Evolutionary conservation across 2,888 invertebrate genomes (phyloP).

Genomic region (Drosophila engyochracea): DNA sequence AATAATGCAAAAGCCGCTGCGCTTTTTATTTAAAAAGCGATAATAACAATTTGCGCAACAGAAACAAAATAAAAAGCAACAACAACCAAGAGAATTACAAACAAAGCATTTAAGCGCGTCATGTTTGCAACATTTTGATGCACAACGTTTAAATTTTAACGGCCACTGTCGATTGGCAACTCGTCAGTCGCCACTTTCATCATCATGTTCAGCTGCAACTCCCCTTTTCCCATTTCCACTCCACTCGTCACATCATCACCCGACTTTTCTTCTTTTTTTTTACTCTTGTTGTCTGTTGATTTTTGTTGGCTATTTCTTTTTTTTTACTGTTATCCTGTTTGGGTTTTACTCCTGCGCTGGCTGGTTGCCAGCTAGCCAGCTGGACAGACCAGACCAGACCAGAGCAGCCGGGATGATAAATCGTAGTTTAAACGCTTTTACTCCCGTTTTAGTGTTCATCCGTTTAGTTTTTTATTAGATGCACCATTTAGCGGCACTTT

Average conservation of each 20-base stretch:
- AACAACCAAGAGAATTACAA: conserved; percentile 34
- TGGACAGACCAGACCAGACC: not conserved
- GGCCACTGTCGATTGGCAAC: conserved; percentile 52
- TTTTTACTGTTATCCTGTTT: conserved; percentile 34
- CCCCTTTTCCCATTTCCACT: not conserved
- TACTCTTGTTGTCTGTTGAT: conserved; percentile 44
- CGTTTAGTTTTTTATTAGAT: conserved; percentile 80
- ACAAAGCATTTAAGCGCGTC: conserved; percentile 44
- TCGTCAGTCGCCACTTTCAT: conserved; percentile 37
- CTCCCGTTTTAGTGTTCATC: conserved; percentile 75
- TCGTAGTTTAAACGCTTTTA: conserved; percentile 82
- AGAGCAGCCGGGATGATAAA: conserved; percentile 68
- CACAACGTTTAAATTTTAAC: conserved; percentile 73
- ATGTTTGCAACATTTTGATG: conserved; percentile 56
- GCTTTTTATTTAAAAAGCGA: conserved; percentile 77
- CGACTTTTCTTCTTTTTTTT: conserved; percentile 10
- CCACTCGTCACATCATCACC: conserved; percentile 60
- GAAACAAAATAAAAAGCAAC: conserved; percentile 30
- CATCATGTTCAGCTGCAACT: conserved; percentile 8
- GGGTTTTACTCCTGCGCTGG: conserved; percentile 15
- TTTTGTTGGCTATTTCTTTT: conserved; percentile 23
- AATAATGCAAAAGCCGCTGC: conserved; percentile 71
- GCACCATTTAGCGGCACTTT: conserved; percentile 69
- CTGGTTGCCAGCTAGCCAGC: conserved; percentile 20
- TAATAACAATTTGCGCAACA: conserved; percentile 74